Percentiles rank a stretch among this genome's conserved stretches.
phyloP scores from a whole-genome alignment of 2,888 invertebrate species.

The Patella caerulea region DNA sequence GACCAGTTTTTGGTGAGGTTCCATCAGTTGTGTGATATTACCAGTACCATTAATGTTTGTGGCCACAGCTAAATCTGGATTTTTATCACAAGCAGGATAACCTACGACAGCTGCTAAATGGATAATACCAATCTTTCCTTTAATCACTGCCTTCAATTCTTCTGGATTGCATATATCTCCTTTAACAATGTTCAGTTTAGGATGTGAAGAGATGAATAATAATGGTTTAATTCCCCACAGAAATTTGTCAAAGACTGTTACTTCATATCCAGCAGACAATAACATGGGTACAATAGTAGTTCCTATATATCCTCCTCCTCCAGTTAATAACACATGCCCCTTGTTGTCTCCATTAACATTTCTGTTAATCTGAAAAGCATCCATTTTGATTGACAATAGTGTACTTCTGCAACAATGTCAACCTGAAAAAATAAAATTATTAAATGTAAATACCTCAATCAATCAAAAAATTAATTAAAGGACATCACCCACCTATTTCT shows the following conservation, averaged over 20 bases:
- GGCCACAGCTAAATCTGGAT: constrained; percentile 59
- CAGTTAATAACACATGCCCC: constrained; percentile 59
- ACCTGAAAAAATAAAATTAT: no score
- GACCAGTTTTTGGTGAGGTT: constrained; percentile 62
- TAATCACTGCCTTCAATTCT: constrained; percentile 51
- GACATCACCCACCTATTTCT: no score
- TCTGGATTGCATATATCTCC: constrained; percentile 64
- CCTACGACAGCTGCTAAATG: constrained; percentile 71
- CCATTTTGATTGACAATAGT: no score
- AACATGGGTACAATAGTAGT: constrained; percentile 69
- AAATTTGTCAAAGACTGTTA: constrained; percentile 68
- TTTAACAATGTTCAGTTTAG: constrained; percentile 48
- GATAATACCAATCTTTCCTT: constrained; percentile 59
- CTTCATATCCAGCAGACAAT: constrained; percentile 64
- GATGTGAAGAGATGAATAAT: constrained; percentile 53
- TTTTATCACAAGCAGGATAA: constrained; percentile 70
- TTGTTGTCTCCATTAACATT: not conserved
- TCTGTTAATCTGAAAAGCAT: not conserved
- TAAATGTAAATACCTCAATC: no score
- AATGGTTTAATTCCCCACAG: constrained; percentile 65
- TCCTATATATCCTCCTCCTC: constrained; percentile 71
- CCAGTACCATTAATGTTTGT: constrained; percentile 67
- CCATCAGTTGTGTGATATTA: constrained; percentile 55
- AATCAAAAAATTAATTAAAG: no score
- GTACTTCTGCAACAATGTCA: no score